phyloP scores from a whole-genome alignment of 2,113 vertebrate species.

The Platanista minor region DNA sequence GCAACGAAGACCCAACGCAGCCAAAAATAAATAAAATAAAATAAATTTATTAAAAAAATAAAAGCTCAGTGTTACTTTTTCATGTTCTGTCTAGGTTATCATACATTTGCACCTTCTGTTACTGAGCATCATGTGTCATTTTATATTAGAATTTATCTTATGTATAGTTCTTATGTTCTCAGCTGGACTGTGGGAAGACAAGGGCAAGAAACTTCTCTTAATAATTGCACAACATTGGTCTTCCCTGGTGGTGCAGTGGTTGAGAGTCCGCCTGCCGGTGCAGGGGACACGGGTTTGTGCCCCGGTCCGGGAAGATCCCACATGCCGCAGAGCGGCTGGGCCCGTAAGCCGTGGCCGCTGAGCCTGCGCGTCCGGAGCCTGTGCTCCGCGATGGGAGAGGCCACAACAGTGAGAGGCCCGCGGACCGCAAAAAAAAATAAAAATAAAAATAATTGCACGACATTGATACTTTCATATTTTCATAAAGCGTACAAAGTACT shows the following conservation, averaged over 20 bases:
- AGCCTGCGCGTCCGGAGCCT: no score
- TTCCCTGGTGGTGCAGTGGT: no score
- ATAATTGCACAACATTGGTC: not conserved
- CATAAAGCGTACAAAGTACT: not conserved
- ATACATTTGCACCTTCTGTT: not conserved
- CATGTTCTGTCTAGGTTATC: not conserved
- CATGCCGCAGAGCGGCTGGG: no score
- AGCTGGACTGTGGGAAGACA: not conserved
- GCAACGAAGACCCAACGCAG: no score
- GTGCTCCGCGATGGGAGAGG: no score
- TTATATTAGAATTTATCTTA: not conserved
- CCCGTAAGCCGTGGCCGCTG: no score
- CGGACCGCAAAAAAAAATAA: no score
- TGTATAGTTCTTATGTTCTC: not conserved
- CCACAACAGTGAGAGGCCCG: no score
- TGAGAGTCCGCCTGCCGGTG: no score
- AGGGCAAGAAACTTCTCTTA: not conserved
- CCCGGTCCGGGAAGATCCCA: no score
- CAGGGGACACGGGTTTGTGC: no score
- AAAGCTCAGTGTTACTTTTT: not conserved
- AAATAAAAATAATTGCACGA: not conserved
- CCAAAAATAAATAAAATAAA: no score
- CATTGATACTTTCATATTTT: not conserved
- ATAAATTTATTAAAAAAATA: not conserved
- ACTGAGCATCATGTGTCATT: not conserved